phyloP scores from a whole-genome alignment of 2,113 vertebrate genomes.

The Strix uralensis region DNA sequence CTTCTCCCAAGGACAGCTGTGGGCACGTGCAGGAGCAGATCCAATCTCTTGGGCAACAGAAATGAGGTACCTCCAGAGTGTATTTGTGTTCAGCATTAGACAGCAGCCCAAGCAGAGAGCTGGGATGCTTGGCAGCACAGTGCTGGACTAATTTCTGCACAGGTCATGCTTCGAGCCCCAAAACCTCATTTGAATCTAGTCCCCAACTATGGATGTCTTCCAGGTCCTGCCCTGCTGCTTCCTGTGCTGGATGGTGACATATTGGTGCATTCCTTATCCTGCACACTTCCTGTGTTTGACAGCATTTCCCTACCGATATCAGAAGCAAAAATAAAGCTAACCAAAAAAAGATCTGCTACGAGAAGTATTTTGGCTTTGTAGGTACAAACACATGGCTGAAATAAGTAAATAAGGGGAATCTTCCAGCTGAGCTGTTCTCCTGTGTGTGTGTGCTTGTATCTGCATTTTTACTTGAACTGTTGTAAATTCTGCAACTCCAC shows the following conservation, averaged over 20 bases:
- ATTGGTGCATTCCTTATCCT: neutral
- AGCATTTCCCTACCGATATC: neutral
- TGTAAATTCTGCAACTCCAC: neutral
- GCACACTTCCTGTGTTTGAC: neutral
- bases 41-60: neutral
- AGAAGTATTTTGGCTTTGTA: neutral
- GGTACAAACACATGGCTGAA: neutral
- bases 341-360: neutral
- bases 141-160: neutral
- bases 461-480: neutral
- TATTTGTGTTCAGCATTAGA: neutral
- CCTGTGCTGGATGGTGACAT: neutral
- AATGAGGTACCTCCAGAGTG: neutral
- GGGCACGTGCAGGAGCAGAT: neutral
- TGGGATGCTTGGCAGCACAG: neutral
- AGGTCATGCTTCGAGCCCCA: neutral
- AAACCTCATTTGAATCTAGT: neutral
- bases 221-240: neutral
- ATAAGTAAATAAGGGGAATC: neutral
- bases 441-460: neutral
- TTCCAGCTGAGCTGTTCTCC: neutral
- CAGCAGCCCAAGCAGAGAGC: neutral
- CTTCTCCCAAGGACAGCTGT: neutral
- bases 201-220: neutral
- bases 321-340: neutral